Percentiles rank a stretch among this genome's conserved stretches.
Conservation (phyloP, 2,113 vertebrate genomes). For the Copsychus sechellarum region DNA sequence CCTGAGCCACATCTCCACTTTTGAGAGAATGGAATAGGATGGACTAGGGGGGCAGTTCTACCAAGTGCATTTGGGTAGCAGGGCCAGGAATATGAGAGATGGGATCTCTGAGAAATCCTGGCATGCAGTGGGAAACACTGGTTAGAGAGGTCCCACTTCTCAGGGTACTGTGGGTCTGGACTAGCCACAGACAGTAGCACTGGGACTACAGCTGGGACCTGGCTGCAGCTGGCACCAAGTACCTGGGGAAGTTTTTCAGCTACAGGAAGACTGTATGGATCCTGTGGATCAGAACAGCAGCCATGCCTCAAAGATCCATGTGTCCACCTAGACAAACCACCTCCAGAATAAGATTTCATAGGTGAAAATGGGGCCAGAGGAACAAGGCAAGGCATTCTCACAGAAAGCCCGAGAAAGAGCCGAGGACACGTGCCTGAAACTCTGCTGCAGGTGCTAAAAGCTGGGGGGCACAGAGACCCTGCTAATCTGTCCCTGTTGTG, state of each 20-base stretch:
- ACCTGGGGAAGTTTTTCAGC: not conserved
- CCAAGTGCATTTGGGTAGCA: not conserved
- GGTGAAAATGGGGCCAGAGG: not conserved
- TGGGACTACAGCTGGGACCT: not conserved
- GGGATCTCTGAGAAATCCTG: not conserved
- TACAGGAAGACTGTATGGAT: not conserved
- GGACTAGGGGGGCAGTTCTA: not conserved
- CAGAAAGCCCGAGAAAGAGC: not conserved
- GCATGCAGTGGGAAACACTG: not conserved
- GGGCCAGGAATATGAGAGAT: not conserved
- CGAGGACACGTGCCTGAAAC: not conserved
- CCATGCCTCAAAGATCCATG: accelerated
- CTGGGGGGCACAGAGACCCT: not conserved
- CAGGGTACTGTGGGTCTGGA: not conserved
- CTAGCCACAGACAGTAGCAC: not conserved
- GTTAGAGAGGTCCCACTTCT: not conserved
- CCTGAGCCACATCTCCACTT: not conserved
- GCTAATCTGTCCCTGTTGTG: not conserved
- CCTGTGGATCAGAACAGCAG: not conserved
- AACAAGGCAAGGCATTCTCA: not conserved
- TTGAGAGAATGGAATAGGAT: not conserved
- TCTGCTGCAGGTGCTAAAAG: not conserved
- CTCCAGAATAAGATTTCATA: not conserved
- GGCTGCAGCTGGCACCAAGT: not conserved
- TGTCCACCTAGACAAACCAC: not conserved